Base-by-base conservation (phyloP, 2,888 invertebrate genomes). In the Blastobasis adustella region DNA sequence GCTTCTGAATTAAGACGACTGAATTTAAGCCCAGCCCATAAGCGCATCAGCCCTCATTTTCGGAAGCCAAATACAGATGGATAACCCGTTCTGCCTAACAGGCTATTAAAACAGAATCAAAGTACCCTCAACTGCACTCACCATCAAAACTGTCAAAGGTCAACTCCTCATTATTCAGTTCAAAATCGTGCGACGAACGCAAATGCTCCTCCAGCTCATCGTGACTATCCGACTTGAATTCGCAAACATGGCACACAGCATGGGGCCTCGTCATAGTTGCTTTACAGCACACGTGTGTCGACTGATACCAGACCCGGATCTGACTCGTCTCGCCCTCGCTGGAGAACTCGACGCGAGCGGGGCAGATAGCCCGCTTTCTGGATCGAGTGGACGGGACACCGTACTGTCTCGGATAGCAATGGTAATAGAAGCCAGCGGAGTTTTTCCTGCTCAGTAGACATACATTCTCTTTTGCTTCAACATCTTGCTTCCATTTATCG, bases 141-240 rank as follows among this genome's bases (percentile, higher is more conserved):
- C 54, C 54, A 8, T 48, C 46, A 42, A 47, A 43, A 37, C 39
- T 46, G 6, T 46, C 39, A 42, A 54, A 54, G 38, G 8, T 50
- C 37, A 50, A 37, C 2, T 54, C n/a, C 10, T 51, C 45, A n/a
- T n/a, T 39, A n/a, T 54, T 8, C 5, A 49, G n/a, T 37, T 47
- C 10, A 37, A 51, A 10, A 39, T 23, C 46, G 38, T 49, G 49
- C 43, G 6, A 10, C 23, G 23, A 23, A 7, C 40, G 5, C 23
- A 43, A 42, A 38, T 49, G 49, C 7, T 8, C 44, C 37, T 41
- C 37, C 45, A 50, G 40, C 23, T 50, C 46, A 10, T 41, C 50
- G 9, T 23, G 23, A 23, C 23, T 23, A 23, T 46, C 44, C 4
- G 46, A 36, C n/a, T 10, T 5, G 4, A 40, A n/a, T 10, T 41